These are phyloP conservation scores for Bombus difficillimus DNA, from an alignment of 1,140 invertebrate species.

Conservation along the genomic window DNA sequence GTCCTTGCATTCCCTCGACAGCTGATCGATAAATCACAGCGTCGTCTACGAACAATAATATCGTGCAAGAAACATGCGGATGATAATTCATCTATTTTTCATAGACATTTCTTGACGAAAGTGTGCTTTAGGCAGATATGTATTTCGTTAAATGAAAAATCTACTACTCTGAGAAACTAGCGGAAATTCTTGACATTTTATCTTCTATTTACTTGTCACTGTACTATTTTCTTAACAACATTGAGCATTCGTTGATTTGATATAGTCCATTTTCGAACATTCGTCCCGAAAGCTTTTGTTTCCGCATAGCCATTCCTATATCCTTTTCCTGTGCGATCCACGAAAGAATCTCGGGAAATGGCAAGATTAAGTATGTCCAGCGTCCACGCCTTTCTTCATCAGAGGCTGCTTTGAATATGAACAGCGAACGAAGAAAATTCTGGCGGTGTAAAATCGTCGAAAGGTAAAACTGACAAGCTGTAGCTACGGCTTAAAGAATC, in stretches of 20 bases:
- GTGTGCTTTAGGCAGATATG: too few species aligned
- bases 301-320: too few species aligned
- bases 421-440: slow-evolving; percentile 45
- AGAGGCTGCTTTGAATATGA: neutral
- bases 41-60: neutral
- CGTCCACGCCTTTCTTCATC: neutral
- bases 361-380: neutral
- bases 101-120: neutral
- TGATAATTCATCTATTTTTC: neutral
- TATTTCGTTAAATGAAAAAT: too few species aligned
- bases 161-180: too few species aligned
- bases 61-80: neutral
- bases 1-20: slow-evolving; percentile 5
- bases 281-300: neutral
- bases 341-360: too few species aligned
- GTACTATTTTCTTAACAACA: too few species aligned
- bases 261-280: neutral
- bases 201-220: too few species aligned
- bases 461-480: neutral
- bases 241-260: too few species aligned
- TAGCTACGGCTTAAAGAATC: slow-evolving; percentile 64
- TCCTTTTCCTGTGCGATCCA: neutral
- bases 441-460: slow-evolving; percentile 1
- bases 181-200: too few species aligned
- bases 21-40: slow-evolving; percentile 35